phyloP scores from a whole-genome alignment of 2,113 vertebrate species.

The Potamarius usumacintae region DNA sequence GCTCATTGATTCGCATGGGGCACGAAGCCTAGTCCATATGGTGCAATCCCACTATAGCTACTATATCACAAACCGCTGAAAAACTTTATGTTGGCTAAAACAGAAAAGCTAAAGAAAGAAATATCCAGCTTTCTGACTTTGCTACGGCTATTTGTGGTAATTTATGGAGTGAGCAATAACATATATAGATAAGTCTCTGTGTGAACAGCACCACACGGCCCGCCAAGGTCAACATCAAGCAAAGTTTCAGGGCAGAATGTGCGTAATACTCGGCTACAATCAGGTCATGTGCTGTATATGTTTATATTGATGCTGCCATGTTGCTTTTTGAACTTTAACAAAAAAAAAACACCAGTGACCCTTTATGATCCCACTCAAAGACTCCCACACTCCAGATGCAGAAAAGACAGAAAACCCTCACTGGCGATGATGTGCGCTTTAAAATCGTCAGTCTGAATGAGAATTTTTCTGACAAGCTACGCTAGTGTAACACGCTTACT shows the following conservation, averaged over 20 bases:
- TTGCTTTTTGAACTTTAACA: neutral
- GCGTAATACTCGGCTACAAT: neutral
- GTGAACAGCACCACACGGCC: neutral
- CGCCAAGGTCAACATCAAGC: neutral
- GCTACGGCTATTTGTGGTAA: neutral
- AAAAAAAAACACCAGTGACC: neutral
- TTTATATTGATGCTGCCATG: neutral
- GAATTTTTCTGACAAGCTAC: constrained; percentile 20
- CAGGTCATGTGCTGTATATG: neutral
- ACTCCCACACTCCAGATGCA: neutral
- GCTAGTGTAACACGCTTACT: constrained; percentile 27
- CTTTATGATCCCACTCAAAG: neutral
- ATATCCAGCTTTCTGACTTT: neutral
- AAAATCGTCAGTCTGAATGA: constrained; percentile 13
- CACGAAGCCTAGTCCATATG: too few species aligned
- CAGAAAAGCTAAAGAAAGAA: neutral
- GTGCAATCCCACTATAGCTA: too few species aligned
- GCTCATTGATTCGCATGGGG: too few species aligned
- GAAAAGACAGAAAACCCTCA: constrained; percentile 4
- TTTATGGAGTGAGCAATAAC: neutral
- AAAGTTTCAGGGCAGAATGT: neutral
- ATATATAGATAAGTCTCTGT: neutral
- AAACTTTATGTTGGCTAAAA: too few species aligned
- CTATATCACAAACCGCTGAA: too few species aligned
- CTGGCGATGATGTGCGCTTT: neutral